phyloP scores from a whole-genome alignment of 2,888 invertebrate genomes.

The Eugnorisma glareosa region DNA sequence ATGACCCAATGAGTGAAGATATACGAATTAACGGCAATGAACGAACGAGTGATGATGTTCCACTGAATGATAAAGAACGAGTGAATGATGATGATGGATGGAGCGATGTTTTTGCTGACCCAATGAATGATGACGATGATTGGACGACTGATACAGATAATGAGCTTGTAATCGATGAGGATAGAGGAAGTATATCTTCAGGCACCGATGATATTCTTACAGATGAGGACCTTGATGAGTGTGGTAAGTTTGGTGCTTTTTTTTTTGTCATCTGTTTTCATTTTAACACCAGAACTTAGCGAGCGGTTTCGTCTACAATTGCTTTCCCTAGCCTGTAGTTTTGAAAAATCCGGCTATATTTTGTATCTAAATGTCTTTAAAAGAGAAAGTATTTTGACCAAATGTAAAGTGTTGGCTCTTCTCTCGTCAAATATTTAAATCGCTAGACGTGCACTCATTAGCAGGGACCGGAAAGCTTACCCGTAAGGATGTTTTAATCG shows the following conservation, averaged over 20 bases:
- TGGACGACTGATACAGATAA: conserved; percentile 14
- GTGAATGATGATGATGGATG: not conserved
- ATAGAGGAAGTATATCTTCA: not conserved
- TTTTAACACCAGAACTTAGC: not conserved
- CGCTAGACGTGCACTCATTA: too few species aligned
- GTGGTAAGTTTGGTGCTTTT: conserved; percentile 18
- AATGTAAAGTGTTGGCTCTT: too few species aligned
- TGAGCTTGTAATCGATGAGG: conserved; percentile 30
- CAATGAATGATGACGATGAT: not conserved
- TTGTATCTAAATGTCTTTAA: too few species aligned
- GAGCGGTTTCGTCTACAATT: too few species aligned
- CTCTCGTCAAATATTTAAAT: too few species aligned
- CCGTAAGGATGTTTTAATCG: too few species aligned
- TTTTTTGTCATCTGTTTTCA: not conserved
- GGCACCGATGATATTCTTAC: not conserved
- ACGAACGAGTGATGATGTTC: not conserved
- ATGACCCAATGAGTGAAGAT: not conserved
- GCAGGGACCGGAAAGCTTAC: too few species aligned
- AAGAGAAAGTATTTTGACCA: too few species aligned
- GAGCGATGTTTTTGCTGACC: not conserved
- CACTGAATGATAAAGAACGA: not conserved
- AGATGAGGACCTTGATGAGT: not conserved
- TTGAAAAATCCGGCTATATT: too few species aligned
- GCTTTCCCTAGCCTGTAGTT: too few species aligned
- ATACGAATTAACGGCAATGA: not conserved